A percentile compares a stretch with the other conserved stretches of the same genome.
These are phyloP conservation scores for Agelas oroides DNA, from an alignment of 37 sponge, comb jelly and placozoan species.

Conservation along the genomic window DNA sequence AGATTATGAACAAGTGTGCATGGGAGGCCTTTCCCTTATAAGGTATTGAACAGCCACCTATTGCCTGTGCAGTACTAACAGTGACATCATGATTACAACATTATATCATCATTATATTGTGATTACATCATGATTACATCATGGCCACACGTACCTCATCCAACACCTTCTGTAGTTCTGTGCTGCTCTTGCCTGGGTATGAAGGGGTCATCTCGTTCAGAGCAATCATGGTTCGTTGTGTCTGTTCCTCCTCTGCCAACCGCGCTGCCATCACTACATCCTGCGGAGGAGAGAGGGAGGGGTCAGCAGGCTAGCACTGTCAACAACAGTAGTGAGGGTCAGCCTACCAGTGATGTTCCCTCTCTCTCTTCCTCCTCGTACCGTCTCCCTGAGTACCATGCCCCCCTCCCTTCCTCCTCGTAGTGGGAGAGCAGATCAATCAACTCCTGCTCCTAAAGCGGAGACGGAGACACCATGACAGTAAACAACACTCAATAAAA, in stretches of 20 bases:
- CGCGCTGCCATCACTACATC: slow-evolving; percentile 58
- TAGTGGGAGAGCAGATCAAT: slow-evolving; percentile 83
- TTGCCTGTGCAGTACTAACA: too few relatives aligned
- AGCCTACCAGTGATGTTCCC: not conserved
- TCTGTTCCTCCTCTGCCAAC: slow-evolving; percentile 79
- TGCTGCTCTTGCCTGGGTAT: slow-evolving; percentile 44
- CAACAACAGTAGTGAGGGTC: too few relatives aligned
- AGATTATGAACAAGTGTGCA: too few relatives aligned
- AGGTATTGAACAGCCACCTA: too few relatives aligned
- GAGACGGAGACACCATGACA: not conserved
- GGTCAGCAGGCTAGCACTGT: too few relatives aligned
- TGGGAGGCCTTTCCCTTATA: too few relatives aligned
- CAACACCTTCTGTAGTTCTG: slow-evolving; percentile 41
- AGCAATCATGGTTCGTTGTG: slow-evolving; percentile 80
- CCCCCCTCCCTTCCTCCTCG: slow-evolving; percentile 44
- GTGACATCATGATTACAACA: too few relatives aligned
- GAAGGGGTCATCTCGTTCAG: slow-evolving; percentile 51
- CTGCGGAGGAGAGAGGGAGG: not conserved
- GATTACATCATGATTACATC: not conserved
- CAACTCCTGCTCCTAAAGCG: slow-evolving; percentile 74
- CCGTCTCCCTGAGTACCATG: not conserved
- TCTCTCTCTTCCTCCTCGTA: too few relatives aligned
- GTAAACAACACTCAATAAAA: too few relatives aligned
- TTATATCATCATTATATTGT: not conserved
- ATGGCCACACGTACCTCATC: slow-evolving; percentile 20